Conservation (phyloP, 2,797 vertebrate species). For the Heterohyrax brucei region DNA sequence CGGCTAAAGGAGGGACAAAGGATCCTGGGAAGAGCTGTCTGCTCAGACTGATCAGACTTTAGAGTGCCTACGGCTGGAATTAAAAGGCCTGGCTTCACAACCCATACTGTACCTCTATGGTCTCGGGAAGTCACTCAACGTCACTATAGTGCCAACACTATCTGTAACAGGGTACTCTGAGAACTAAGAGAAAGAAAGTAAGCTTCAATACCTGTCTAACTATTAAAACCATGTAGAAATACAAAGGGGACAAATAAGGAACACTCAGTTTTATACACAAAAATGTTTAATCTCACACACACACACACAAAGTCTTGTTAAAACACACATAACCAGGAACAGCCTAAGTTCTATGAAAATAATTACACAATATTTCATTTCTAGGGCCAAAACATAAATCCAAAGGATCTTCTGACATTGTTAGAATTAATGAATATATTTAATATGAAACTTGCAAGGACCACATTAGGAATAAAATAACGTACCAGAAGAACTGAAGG, state of each 20-base stretch:
- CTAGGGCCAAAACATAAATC: neutral
- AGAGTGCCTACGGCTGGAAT: neutral
- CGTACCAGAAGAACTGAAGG: constrained; percentile 91
- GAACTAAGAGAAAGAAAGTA: neutral
- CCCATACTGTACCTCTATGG: neutral
- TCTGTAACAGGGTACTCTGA: neutral
- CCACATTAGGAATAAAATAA: neutral
- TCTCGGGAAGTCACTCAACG: neutral
- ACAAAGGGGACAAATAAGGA: neutral
- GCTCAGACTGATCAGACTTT: neutral
- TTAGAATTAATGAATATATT: neutral
- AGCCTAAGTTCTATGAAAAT: constrained; percentile 44
- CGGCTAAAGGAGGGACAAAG: neutral
- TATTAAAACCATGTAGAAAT: neutral
- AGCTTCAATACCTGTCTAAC: neutral
- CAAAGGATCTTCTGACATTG: neutral
- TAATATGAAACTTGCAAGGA: neutral
- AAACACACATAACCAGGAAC: neutral
- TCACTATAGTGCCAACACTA: neutral
- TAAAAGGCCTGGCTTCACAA: neutral
- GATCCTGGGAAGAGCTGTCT: neutral
- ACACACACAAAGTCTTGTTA: constrained; percentile 9
- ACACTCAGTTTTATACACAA: neutral
- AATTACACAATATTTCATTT: neutral
- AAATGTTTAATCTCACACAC: neutral